Evolutionary conservation across 2,113 vertebrate genomes (phyloP), one percentile per base, ranked within the genome.

Genomic region (Ginglymostoma cirratum): DNA sequence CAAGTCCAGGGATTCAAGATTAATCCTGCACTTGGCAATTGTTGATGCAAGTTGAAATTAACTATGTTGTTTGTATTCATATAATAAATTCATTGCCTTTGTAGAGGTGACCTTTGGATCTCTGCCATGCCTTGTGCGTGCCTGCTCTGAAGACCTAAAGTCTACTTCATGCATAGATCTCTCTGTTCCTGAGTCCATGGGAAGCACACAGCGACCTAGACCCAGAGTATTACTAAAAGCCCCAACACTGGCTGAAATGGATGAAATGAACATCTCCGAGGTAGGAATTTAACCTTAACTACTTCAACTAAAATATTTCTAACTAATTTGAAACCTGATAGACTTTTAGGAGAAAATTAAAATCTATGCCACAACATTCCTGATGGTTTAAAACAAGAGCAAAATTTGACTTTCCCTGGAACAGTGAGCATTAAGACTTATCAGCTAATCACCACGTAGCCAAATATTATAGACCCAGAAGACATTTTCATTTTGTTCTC

Each of bases 161-260:
- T 99, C 99, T 17, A 98, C 98, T 38, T 99, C 99, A 72, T 99
- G 99, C 97, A 98, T 99, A 14, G 98, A 99, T 97, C 98, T 99
- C 96, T 98, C 98, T 0, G 3, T 97, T 34, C 80, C 96, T 0
- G 98, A 98, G 0, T 65, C 80, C 0, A 96, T 96, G 10, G 7
- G 97, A 3, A 48, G 89, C 0, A 96, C 96, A 0, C 96, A 95
- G 0, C 96, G 96, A 0, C 96, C 97, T 0, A 98, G 99, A 69
- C 98, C 98, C 0, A 98, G 98, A 0, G 96, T 99, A 95, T 97
- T 99, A 93, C 98, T 99, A 45, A 99, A 99, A 97, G 99, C 99
- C 0, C 99, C 99, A 5, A 99, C 99, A 0, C 97, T 99, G 97
- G 99, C 98, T 0, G 99, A 99, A 97, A 99, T 99, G 99, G 99